Evolutionary conservation across 2,113 vertebrate species (phyloP), one percentile per base, ranked within the genome.

Genomic region (Gila orcuttii): DNA sequence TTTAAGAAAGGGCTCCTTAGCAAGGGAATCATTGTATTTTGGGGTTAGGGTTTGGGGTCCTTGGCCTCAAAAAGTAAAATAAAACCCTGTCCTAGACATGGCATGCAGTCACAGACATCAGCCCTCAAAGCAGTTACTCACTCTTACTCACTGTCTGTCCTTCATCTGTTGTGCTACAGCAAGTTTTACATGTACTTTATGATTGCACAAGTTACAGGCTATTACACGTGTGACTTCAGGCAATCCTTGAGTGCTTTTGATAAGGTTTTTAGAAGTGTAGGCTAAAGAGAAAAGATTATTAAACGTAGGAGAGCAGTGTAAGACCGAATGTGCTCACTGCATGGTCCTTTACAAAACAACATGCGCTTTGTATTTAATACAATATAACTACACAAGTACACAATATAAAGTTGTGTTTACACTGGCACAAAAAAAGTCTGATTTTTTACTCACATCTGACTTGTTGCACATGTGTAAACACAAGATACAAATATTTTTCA

Each of bases 281-380:
- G 21, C 28, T 69, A 64, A 69, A 31, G 28, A 84, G 52, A 55
- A 57, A 75, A 21, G 25, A 3, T 60, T n/a, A 52, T 50, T 80
- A 52, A 25, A 31, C 11, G 12, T 39, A 59, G 12, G 42, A 66
- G 31, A 82, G n/a, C 60, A 6, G n/a, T 8, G 42, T 19, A 73
- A 73, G 73, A 25, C 45, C 50, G 21, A 62, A 84, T 73, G 81
- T 50, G 64, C 13, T 28, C 50, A 42, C 33, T 73, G 11, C 81
- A 83, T 52, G 9, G n/a, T 47, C 57, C 57, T 45, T 80, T 60
- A 66, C 31, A 42, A 74, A 45, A 80, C 66, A 73, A 80, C 86
- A 66, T n/a, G n/a, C n/a, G n/a, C n/a, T n/a, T n/a, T n/a, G n/a
- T n/a, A n/a, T n/a, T n/a, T n/a, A n/a, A n/a, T n/a, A n/a, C n/a